Evolutionary conservation across 2,888 invertebrate genomes (phyloP), one percentile per base, ranked within the genome.

Genomic region (Agriotes lineatus): DNA sequence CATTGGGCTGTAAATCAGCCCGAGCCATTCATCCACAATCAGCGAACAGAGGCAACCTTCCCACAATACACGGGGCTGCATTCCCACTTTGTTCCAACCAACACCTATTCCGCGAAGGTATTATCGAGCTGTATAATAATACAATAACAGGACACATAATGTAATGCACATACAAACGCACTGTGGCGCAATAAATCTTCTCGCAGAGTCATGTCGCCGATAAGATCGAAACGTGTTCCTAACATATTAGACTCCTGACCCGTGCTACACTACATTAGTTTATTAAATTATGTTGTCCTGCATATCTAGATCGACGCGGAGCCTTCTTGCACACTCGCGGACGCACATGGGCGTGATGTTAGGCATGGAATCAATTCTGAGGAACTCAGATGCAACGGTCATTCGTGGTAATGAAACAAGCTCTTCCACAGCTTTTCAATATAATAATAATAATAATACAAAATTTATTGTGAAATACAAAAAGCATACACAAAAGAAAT

Each of bases 211-310:
- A 37, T 37, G 56, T 56, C 19, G 20, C 19, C 14, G 56, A 56
- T 56, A 56, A 20, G 20, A 56, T 56, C 56, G 16, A 37, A 19
- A 56, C 56, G 16, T 56, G 56, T 35, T 56, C 20, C 37, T 56
- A 56, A 56, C 56, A 37, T 56, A 56, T 56, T 56, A 37, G 35
- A 56, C 37, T 37, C 10, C 56, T 56, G 56, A 56, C 56, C 37
- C 37, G 18, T 37, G 37, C 35, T 56, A 20, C 56, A 37, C 37
- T 56, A 37, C 37, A 56, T 35, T 56, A 56, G 56, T 56, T 35
- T 56, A 56, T 56, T 56, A 56, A 56, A 56, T 35, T 35, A 52
- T 33, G 33, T 33, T 25, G 50, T 52, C 25, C 20, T 12, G 18
- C 7, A 52, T 30, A 12, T 1, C 14, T 12, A 48, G n/a, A 25